Conservation (phyloP, 2,797 vertebrate genomes). For the Arremon brunneinucha region DNA sequence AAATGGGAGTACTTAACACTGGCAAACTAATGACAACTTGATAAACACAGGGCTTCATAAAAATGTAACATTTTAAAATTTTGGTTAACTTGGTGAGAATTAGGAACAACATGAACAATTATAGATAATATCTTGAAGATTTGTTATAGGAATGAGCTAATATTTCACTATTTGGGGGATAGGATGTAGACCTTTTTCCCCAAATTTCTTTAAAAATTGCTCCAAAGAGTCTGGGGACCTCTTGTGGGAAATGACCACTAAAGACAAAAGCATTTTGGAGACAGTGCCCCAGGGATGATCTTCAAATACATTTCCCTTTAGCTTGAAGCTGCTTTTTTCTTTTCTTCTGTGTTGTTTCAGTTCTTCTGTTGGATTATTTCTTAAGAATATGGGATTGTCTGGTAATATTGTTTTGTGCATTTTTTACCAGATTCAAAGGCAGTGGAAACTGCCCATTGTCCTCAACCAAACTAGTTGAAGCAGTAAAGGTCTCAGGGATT, state of each 20-base stretch:
- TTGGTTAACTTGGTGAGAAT: not conserved
- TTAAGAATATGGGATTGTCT: not conserved
- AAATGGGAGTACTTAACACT: not conserved
- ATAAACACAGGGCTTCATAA: not conserved
- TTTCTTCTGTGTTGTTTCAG: not conserved
- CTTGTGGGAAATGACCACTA: not conserved
- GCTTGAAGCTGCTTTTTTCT: not conserved
- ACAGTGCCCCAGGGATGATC: not conserved
- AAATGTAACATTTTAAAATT: not conserved
- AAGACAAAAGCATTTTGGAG: not conserved
- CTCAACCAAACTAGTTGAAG: not conserved
- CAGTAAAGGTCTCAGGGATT: not conserved
- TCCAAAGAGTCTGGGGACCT: not conserved
- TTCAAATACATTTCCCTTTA: not conserved
- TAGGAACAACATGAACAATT: not conserved
- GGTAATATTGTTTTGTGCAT: not conserved
- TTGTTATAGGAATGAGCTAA: not conserved
- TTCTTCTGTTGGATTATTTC: not conserved
- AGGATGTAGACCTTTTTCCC: not conserved
- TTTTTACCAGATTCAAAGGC: not conserved
- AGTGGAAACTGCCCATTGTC: not conserved
- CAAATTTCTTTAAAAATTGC: not conserved
- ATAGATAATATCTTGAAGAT: not conserved
- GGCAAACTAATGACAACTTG: not conserved
- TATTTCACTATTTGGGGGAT: not conserved